Evolutionary conservation across 2,113 vertebrate species (phyloP).

Genomic region (Lepidothrix coronata): DNA sequence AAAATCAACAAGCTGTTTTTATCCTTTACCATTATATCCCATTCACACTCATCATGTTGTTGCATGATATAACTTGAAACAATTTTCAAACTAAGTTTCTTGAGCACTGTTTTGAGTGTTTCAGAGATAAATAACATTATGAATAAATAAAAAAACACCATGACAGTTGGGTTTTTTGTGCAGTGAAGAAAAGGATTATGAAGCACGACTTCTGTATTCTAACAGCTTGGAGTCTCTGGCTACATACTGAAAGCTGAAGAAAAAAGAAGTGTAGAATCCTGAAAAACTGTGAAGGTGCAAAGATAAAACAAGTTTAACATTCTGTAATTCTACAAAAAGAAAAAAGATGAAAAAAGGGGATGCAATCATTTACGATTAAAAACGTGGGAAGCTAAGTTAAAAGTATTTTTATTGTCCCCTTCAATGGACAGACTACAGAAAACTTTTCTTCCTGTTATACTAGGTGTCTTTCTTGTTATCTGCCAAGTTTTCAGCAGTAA

Average conservation of each 20-base stretch:
- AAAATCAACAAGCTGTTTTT: neutral
- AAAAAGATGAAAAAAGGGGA: neutral
- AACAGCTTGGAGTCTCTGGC: neutral
- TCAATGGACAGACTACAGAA: neutral
- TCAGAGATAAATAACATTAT: constrained; percentile 22
- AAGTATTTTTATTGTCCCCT: neutral
- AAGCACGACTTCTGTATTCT: neutral
- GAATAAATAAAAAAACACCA: neutral
- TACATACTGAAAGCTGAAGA: neutral
- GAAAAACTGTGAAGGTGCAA: neutral
- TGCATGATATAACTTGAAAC: neutral
- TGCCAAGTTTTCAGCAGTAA: neutral
- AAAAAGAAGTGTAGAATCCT: neutral
- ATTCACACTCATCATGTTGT: neutral
- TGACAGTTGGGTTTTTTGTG: neutral
- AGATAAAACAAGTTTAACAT: neutral
- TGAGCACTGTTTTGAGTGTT: neutral
- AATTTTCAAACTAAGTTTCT: neutral
- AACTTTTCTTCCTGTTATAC: neutral
- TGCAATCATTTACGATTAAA: neutral
- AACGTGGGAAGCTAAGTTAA: neutral
- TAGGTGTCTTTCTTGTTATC: neutral
- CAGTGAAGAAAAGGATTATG: neutral
- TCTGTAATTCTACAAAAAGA: neutral
- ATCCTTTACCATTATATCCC: neutral